Evolutionary conservation across 1,140 invertebrate species (phyloP), one percentile per base, ranked within the genome.

Genomic region (Lethrus apterus): DNA sequence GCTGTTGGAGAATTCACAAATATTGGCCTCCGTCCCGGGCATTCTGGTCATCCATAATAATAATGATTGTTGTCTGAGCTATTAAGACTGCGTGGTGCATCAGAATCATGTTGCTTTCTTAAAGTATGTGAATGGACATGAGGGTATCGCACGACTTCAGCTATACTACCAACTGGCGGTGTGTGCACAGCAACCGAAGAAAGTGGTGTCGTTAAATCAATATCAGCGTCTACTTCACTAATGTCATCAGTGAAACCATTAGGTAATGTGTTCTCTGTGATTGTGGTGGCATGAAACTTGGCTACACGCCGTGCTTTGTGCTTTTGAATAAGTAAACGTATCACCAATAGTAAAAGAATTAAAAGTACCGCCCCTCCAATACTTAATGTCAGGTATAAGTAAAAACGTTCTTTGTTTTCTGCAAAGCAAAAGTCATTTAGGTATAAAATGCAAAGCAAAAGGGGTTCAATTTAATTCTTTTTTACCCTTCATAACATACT

Each of bases 401-500:
- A 80, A 54, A 86, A 80, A 48, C 83, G 84, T 57, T 88, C 84
- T 58, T 79, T 74, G 62, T 88, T 84, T 56, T 78, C 86, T 89
- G 76, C 20, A 67, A 67, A 55, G 11, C 8, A 36, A 26, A 7
- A n/a, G 5, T 26, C n/a, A 26, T 26, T 7, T 7, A 26, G 23
- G 5, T 26, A 26, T 26, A 26, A 26, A 26, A 26, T 26, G 23
- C 23, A 26, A 5, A 26, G 5, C n/a, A 26, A 26, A n/a, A 5
- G 23, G 23, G 23, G n/a, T 26, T 26, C n/a, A n/a, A n/a, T n/a
- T n/a, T n/a, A n/a, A n/a, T n/a, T n/a, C n/a, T n/a, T n/a, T n/a
- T n/a, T n/a, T n/a, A n/a, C n/a, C n/a, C n/a, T n/a, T n/a, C n/a
- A n/a, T n/a, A n/a, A n/a, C n/a, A n/a, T n/a, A n/a, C n/a, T n/a